Evolutionary conservation across 1,140 invertebrate genomes (phyloP), one percentile per base, ranked within the genome.

Genomic region (Micrasema longulum): DNA sequence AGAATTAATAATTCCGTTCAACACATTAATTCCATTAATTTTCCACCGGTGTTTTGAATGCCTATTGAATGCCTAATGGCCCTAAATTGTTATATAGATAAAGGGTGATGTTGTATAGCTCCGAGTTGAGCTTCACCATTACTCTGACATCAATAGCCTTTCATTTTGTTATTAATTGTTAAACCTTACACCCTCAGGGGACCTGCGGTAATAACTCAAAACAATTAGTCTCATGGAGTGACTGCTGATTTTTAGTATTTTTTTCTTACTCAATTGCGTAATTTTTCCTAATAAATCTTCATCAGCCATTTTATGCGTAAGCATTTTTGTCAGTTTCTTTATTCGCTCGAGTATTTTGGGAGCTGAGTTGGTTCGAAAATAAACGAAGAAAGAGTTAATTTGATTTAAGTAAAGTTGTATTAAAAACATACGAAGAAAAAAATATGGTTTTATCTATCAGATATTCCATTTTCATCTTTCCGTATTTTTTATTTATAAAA

Each of bases 91-190:
- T 57, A 35, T 57, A 57, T 16, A 57, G 53, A 57, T 57, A 36
- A 57, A 53, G 20, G 53, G 53, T 57, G 55, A 20, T 60, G 55
- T 60, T 60, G 35, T 60, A 20, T 60, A 35, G 14, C 16, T 20
- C 38, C 41, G 55, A 38, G 55, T 20, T 22, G 11, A 43, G 55
- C 55, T 38, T 38, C 55, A 10, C 48, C 36, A 60, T 60, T 60
- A 60, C 14, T 11, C 55, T 60, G 55, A 60, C 55, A 41, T 60
- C 55, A 60, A 41, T 60, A 41, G 55, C 55, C 36, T 41, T 60
- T 60, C 55, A 60, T 38, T 38, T 41, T 14, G 36, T 60, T 38
- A 60, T 60, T 60, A 60, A 60, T 60, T 60, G 36, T 60, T 60
- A 22, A 60, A 60, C 55, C 31, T 7, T 52, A 52, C 18, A 52